Percentiles rank a stretch among this genome's conserved stretches.
phyloP scores from a whole-genome alignment of 2,888 invertebrate genomes.

The Himalopsyche tibetana region DNA sequence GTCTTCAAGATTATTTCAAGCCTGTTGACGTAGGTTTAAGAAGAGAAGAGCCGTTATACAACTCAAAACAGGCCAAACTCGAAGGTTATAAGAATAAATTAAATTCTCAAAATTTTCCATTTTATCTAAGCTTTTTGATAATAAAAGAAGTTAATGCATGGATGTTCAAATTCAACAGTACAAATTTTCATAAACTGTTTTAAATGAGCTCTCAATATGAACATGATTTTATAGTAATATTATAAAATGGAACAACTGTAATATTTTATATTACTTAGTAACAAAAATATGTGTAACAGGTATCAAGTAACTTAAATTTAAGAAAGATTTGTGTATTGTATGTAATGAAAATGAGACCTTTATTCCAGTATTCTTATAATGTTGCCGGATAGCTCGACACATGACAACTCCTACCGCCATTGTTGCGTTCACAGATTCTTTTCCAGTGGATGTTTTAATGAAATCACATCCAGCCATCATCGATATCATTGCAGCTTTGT shows the following conservation, averaged over 20 bases:
- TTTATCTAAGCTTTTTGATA: no score
- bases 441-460: constrained; percentile 98
- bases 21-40: no score
- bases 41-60: no score
- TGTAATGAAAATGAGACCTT: constrained; percentile 75
- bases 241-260: not conserved
- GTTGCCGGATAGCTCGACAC: constrained; percentile 93
- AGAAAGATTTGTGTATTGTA: not conserved
- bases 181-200: not conserved
- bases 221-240: not conserved
- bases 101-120: no score
- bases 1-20: no score
- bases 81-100: no score
- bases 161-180: no score
- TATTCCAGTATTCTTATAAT: constrained; percentile 81
- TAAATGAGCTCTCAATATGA: not conserved
- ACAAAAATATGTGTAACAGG: not conserved
- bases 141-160: no score
- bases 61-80: no score
- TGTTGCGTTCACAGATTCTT: constrained; percentile 96
- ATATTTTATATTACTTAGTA: not conserved
- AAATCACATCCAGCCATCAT: constrained; percentile 99
- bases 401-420: constrained; percentile 93
- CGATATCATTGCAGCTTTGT: constrained; percentile 90
- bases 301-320: not conserved